Evolutionary conservation across 2,888 invertebrate genomes (phyloP).

Genomic region (Cartodere bifasciata): DNA sequence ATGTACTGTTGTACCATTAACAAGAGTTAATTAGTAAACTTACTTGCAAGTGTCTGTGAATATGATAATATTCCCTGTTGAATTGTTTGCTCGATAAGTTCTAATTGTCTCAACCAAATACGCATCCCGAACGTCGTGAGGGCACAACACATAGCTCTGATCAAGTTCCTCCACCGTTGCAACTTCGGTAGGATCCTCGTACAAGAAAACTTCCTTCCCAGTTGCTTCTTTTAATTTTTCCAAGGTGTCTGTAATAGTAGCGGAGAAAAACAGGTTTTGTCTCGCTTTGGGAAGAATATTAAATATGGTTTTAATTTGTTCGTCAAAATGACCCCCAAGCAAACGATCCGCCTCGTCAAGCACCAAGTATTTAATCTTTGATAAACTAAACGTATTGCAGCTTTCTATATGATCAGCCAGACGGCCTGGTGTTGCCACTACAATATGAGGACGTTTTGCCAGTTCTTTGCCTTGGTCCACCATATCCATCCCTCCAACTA

Average conservation of each 20-base stretch:
- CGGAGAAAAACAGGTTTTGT: slow-evolving; percentile 87
- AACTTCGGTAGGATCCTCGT: slow-evolving; percentile 59
- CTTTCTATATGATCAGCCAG: slow-evolving; percentile 86
- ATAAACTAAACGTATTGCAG: slow-evolving; percentile 69
- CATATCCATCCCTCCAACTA: slow-evolving; percentile 95
- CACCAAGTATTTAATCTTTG: slow-evolving; percentile 73
- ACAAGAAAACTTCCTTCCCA: slow-evolving; percentile 41
- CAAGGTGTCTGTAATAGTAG: slow-evolving; percentile 82
- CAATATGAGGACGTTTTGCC: slow-evolving; percentile 77
- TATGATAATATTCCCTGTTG: slow-evolving; percentile 76
- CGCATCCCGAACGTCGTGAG: slow-evolving; percentile 83
- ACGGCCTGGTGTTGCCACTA: slow-evolving; percentile 93
- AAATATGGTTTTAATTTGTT: slow-evolving; percentile 71
- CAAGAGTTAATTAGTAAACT: slow-evolving; percentile 28
- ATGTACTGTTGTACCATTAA: neutral
- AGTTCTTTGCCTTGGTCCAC: slow-evolving; percentile 76
- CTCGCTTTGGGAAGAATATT: slow-evolving; percentile 58
- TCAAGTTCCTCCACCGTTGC: slow-evolving; percentile 83
- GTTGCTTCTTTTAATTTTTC: slow-evolving; percentile 52
- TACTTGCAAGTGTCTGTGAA: slow-evolving; percentile 95
- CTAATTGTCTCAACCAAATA: slow-evolving; percentile 75
- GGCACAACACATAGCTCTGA: slow-evolving; percentile 84
- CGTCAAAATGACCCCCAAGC: slow-evolving; percentile 66
- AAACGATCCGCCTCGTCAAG: slow-evolving; percentile 94
- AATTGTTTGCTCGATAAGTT: slow-evolving; percentile 58